Base-by-base conservation (phyloP, 2,797 vertebrate genomes). In the Tadarida brasiliensis region DNA sequence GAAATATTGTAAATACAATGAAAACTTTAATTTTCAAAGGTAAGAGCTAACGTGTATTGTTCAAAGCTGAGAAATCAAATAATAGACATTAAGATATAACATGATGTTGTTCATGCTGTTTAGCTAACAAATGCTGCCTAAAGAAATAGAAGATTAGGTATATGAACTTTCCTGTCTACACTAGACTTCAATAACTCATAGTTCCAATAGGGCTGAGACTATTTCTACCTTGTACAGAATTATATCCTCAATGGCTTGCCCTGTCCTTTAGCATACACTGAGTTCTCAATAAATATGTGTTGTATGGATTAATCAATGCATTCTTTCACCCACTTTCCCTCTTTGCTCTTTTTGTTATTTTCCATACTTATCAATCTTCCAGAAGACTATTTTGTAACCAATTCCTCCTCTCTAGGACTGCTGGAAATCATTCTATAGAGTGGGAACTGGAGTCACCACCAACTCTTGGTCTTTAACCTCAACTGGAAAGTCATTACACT, bases 31-130 rank as follows among this genome's bases (percentile, higher is more conserved):
- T 49, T 70, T 90, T 78, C 49, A 44, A 57, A 68, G 6, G 49
- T 61, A 57, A 15, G 24, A 86, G 76, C 35, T 85, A 59, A 85
- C 82, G 56, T 63, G 71, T 33, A 65, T 59, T 76, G 28, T 81
- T 83, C 63, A 88, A 95, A 94, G 5, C 0, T 67, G 47, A 59
- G 9, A 91, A 90, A 12, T 47, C 26, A 87, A 93, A 87, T 57
- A 81, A 70, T n/a, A 89, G 56, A 94, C 8, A 35, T 35, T 93
- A 74, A 61, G n/a, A 0, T 65, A 26, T 87, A 56, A 39, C 19
- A 77, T 61, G 7, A 80, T 85, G 81, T 9, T 88, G 7, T 24
- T 61, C 74, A 87, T 20, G 49, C 1, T 11, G 16, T 9, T 83
- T 57, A 82, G 16, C 14, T 49, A 65, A 63, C 30, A 90, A 93